Conservation (phyloP, 2,113 vertebrate species). For the Scortum barcoo region DNA sequence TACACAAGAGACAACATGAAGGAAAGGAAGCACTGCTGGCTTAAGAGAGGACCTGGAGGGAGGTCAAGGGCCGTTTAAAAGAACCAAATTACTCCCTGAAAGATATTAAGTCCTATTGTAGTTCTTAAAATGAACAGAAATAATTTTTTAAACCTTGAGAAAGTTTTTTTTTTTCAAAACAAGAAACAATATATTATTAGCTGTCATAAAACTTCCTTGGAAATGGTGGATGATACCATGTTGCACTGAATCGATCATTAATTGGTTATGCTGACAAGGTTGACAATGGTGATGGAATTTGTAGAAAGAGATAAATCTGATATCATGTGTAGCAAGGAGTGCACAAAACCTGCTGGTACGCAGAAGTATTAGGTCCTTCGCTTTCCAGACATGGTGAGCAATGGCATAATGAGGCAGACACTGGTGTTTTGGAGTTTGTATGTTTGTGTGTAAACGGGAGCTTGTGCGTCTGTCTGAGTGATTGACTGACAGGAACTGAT, state of each 20-base stretch:
- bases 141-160: neutral
- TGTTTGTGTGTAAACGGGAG: slow-evolving; percentile 25
- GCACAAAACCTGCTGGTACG: neutral
- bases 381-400: neutral
- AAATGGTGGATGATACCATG: neutral
- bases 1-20: neutral
- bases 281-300: neutral
- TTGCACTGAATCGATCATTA: slow-evolving; percentile 11
- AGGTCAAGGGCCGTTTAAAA: neutral
- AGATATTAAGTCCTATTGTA: neutral
- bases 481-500: slow-evolving; percentile 68
- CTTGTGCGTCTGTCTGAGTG: slow-evolving; percentile 38
- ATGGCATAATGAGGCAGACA: slow-evolving; percentile 25
- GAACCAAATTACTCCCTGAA: neutral
- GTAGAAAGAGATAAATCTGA: neutral
- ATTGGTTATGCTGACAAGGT: neutral
- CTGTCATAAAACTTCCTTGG: neutral
- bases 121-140: neutral
- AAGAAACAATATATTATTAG: neutral
- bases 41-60: neutral
- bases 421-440: slow-evolving; percentile 22
- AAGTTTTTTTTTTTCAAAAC: neutral
- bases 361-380: neutral
- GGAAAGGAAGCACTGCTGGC: neutral
- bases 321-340: slow-evolving; percentile 1